Base-by-base conservation (phyloP, 1,140 invertebrate species). In the Bathynomus jamesi region DNA sequence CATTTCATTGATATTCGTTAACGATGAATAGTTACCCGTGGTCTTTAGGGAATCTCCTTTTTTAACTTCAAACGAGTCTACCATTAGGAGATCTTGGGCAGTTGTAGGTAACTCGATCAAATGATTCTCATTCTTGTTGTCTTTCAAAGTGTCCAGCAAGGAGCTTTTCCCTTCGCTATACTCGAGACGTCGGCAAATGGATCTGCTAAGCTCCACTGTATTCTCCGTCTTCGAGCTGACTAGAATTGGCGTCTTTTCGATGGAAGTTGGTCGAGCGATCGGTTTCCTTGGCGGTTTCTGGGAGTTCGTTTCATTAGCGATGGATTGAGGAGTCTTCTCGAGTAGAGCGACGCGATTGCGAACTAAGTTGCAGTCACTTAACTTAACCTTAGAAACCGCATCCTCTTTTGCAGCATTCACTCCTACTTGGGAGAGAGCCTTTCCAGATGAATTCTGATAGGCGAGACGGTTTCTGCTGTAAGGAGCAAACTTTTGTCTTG, bases 211-310 rank as follows among this genome's bases (percentile, higher is more conserved):
- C 61, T 77, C 72, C 21, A 77, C 46, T 25, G 64, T 74, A 11
- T 72, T 69, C 53, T 77, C 73, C 13, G 70, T 64, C 2, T 69
- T 71, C 10, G 76, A 70, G 30, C 67, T 74, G 61, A 77, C 76
- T 61, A 77, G 76, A 61, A 71, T 68, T 25, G 76, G 76, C 17
- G 72, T 71, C 46, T 77, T 77, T 64, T 74, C 76, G 2, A 77
- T 30, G 8, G 76, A 77, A 3, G 76, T 77, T 17, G 76, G 76
- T 21, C 72, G 40, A 7, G 69, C 61, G 10, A 67, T 25, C 1
- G 76, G 67, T 25, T 75, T 75, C 29, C 69, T 75, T 62, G 72
- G 68, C 10, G 72, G 25, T 10, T 70, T 67, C 28, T 25, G 71
- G 13, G 61, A 24, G 28, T 61, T 21, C 28, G 61, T 68, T 28